Conservation (phyloP, 2,797 vertebrate species). For the Girardinus metallicus region DNA sequence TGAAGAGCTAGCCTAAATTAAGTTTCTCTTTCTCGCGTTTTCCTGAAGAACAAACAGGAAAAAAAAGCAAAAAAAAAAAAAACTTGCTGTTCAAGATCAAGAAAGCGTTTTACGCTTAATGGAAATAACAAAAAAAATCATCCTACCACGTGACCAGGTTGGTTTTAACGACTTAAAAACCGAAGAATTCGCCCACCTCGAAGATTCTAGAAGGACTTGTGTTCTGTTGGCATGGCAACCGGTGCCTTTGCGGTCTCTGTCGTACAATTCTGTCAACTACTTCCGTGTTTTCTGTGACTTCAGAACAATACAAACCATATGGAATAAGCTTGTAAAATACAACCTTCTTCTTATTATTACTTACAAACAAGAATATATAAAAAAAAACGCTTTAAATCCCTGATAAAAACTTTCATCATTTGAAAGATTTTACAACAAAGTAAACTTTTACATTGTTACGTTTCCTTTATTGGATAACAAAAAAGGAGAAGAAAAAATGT, state of each 20-base stretch:
- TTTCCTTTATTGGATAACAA: neutral
- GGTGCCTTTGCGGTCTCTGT: conserved; percentile 28
- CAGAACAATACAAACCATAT: neutral
- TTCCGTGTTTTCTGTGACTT: neutral
- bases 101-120: neutral
- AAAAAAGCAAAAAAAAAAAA: neutral
- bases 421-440: neutral
- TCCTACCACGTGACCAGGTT: conserved; percentile 3
- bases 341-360: neutral
- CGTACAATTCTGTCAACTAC: neutral
- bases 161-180: neutral
- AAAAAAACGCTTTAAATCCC: neutral
- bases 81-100: neutral
- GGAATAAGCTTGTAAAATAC: neutral
- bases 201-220: conserved; percentile 1
- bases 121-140: neutral
- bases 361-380: too few species aligned
- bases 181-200: too few species aligned
- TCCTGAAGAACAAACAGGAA: neutral
- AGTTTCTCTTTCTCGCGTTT: neutral
- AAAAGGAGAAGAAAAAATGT: neutral
- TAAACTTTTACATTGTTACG: neutral
- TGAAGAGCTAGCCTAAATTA: neutral
- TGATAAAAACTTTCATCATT: neutral
- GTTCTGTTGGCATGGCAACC: conserved; percentile 65